Evolutionary conservation across 1,140 invertebrate species (phyloP), one percentile per base, ranked within the genome.

Genomic region (Danaus melanippus): DNA sequence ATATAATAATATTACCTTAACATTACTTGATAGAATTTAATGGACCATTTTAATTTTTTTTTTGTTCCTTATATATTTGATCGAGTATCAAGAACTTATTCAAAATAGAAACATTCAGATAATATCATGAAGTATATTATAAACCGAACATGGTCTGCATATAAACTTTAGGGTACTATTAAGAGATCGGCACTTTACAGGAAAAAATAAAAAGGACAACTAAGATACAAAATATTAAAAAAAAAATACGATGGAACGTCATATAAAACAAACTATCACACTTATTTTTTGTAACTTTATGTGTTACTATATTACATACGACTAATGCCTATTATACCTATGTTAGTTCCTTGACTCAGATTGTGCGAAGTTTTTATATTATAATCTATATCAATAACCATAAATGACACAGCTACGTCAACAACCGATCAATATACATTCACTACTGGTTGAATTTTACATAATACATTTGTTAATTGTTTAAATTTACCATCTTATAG

Each of bases 361-460:
- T 86, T 86, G 83, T 86, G 83, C 83, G 83, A 83, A 78, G 56
- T 76, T 81, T 76, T 82, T 79, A 63, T 74, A 73, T 73, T 69
- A 73, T 74, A 50, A 67, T 75, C 63, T 65, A 68, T 73, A 79
- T 66, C 69, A 78, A 73, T 76, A 70, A 69, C 65, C 60, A 70
- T 66, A 65, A 68, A 71, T 74, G 74, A 79, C 67, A 76, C 66
- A 69, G 52, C 78, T 79, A 81, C 76, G 58, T 63, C 65, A 75
- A 78, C 70, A 74, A 77, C 62, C 64, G 71, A 70, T 76, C 58
- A 71, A 69, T 69, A 76, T 67, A 66, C 64, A 67, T 69, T 60
- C 61, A 70, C 73, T 76, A 74, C 69, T 56, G 60, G 53, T 76
- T 67, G 60, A 69, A 64, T 62, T 69, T 54, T 59, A 70, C 68